Base-by-base conservation (phyloP, 1,140 invertebrate genomes). In the Brachionus angularis region DNA sequence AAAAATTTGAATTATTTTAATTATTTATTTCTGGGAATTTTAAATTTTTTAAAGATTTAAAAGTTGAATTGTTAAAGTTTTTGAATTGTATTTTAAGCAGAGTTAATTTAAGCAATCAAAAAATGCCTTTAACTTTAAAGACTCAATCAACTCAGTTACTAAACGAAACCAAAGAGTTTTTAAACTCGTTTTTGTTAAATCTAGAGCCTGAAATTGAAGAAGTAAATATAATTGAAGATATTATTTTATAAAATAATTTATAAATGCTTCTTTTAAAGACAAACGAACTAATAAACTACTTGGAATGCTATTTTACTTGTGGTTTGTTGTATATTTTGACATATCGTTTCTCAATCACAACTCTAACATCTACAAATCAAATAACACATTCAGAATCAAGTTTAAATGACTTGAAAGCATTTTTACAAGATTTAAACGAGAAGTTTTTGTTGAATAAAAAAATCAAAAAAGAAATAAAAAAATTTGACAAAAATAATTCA, bases 71-170 rank as follows among this genome's bases (percentile, higher is more conserved):
- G 36, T 58, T 58, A 21, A 58, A 58, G 39, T 58, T 58, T 42
- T 25, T 58, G 39, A 58, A 58, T 36, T 58, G 53, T 39, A 58
- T 58, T 14, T 10, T 58, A 3, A 39, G 53, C 25, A 31, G 53
- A 0, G 39, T 58, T 58, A 58, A 58, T 23, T 33, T 58, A 12
- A 39, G 53, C 53, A 58, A 2, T 39, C 21, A 31, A n/a, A 39
- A 31, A 7, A 16, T 58, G 0, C 53, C 53, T 2, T 14, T 12
- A 23, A 8, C 21, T 25, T 25, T 58, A 1, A 58, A 36, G 39
- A 23, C 34, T 10, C 36, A 18, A 1, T 16, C 53, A 8, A 7
- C 39, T 18, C 34, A 58, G n/a, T 21, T 58, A 1, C 21, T 58
- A 2, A 39, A 21, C 21, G 31, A 39, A 23, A 58, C 53, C 21